A percentile compares a stretch with the other conserved stretches of the same genome.
Evolutionary conservation across 2,113 vertebrate genomes (phyloP).

Genomic region (Corvus cornix): DNA sequence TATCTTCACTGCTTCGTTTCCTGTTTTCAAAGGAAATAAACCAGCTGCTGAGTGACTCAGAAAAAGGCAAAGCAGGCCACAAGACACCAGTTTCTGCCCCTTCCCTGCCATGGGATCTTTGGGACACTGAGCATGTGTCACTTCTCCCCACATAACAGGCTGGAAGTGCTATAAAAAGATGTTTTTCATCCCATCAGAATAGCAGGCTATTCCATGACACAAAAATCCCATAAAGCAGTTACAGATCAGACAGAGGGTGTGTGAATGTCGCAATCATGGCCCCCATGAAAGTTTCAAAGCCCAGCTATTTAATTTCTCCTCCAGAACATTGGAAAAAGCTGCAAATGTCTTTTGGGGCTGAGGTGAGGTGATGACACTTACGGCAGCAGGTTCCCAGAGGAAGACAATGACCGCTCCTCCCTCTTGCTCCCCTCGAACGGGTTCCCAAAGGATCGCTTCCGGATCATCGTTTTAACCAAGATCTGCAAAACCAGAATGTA

Average conservation of each 20-base stretch:
- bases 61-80: not conserved
- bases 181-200: not conserved
- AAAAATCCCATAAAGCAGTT: not conserved
- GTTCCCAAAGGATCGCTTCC: conserved; percentile 96
- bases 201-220: not conserved
- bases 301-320: not conserved
- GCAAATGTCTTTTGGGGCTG: rapidly evolving
- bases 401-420: conserved; percentile 83
- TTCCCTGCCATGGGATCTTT: not conserved
- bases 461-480: conserved; percentile 95
- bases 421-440: conserved; percentile 90
- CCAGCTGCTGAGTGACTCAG: not conserved
- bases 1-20: conserved; percentile 88
- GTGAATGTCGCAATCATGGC: not conserved
- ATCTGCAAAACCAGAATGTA: conserved; percentile 78
- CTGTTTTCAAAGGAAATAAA: conserved; percentile 74
- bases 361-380: conserved; percentile 69
- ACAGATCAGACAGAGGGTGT: not conserved
- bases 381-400: conserved; percentile 80
- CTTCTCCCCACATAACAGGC: not conserved
- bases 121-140: rapidly evolving
- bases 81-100: not conserved
- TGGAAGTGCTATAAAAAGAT: not conserved
- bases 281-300: not conserved
- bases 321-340: not conserved